A percentile compares a stretch with the other conserved stretches of the same genome.
These are phyloP conservation scores for Drosophila kurseongensis DNA, from an alignment of 1,140 invertebrate species.

Conservation along the genomic window DNA sequence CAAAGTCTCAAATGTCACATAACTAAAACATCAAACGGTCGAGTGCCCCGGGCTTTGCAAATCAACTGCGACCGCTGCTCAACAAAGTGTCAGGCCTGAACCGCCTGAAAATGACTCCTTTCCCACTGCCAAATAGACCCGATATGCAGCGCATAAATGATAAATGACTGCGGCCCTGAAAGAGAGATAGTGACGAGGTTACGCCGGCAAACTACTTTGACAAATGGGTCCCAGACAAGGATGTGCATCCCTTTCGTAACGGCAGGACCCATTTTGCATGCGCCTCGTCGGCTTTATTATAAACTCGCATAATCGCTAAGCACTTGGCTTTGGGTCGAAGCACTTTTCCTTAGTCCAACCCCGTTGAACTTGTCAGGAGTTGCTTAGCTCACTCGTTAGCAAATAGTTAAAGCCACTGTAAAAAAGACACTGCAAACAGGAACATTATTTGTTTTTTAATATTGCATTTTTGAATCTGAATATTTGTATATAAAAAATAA, in stretches of 20 bases:
- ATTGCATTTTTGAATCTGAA: not conserved
- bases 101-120: conserved; percentile 49
- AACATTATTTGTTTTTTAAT: not conserved
- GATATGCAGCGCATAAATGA: conserved; percentile 73
- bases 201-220: conserved; percentile 70
- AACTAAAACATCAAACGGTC: conserved; percentile 68
- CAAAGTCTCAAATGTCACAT: conserved; percentile 75
- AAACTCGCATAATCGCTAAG: conserved; percentile 76
- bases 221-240: conserved; percentile 60
- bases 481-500: no score
- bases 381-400: conserved; percentile 67
- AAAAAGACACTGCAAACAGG: not conserved
- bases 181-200: conserved; percentile 75
- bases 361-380: conserved; percentile 68
- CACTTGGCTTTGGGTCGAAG: conserved; percentile 52
- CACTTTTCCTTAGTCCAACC: conserved; percentile 11
- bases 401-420: conserved; percentile 29
- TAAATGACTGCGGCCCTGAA: conserved; percentile 72
- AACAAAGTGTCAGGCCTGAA: conserved; percentile 70
- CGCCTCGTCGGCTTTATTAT: conserved; percentile 71
- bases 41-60: conserved; percentile 68
- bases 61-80: conserved; percentile 67
- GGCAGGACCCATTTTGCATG: conserved; percentile 37
- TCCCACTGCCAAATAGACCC: conserved; percentile 1
- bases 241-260: conserved; percentile 44